A percentile compares a stretch with the other conserved stretches of the same genome.
Conservation (phyloP, 92 coral and sea anemone genomes). For the Palythoa heliodiscus region DNA sequence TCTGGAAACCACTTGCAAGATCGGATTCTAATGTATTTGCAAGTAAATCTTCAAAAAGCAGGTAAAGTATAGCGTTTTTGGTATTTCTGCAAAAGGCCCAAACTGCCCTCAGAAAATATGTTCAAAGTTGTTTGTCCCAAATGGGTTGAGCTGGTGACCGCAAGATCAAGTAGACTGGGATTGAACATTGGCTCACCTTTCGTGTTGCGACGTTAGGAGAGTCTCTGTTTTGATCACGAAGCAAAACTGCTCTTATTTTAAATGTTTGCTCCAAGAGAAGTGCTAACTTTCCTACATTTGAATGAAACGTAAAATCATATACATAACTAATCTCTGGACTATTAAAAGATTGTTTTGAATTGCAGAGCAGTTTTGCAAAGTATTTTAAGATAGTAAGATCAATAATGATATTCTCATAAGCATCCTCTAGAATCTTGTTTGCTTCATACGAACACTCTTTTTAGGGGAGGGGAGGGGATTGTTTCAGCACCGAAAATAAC, state of each 20-base stretch:
- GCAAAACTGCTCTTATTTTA: neutral
- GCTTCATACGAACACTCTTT: neutral
- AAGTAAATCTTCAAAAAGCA: neutral
- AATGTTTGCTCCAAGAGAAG: no score
- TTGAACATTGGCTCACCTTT: constrained; percentile 18
- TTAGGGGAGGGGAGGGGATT: no score
- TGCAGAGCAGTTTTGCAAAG: neutral
- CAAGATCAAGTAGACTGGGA: constrained; percentile 49
- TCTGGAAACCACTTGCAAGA: neutral
- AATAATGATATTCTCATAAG: constrained; percentile 9
- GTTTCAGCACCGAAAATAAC: no score
- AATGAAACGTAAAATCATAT: neutral
- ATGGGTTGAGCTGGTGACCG: constrained; percentile 26
- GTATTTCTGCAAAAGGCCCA: neutral
- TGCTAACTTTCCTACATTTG: no score
- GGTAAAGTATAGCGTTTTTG: neutral
- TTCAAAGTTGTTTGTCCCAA: constrained; percentile 34
- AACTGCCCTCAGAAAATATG: constrained; percentile 11
- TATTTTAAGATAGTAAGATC: neutral
- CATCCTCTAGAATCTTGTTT: neutral
- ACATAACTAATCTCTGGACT: neutral
- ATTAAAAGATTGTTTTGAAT: neutral
- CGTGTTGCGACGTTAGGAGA: neutral
- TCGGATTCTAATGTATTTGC: neutral
- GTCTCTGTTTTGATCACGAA: neutral